Base-by-base conservation (phyloP, 2,113 vertebrate species). In the Misgurnus anguillicaudatus region DNA sequence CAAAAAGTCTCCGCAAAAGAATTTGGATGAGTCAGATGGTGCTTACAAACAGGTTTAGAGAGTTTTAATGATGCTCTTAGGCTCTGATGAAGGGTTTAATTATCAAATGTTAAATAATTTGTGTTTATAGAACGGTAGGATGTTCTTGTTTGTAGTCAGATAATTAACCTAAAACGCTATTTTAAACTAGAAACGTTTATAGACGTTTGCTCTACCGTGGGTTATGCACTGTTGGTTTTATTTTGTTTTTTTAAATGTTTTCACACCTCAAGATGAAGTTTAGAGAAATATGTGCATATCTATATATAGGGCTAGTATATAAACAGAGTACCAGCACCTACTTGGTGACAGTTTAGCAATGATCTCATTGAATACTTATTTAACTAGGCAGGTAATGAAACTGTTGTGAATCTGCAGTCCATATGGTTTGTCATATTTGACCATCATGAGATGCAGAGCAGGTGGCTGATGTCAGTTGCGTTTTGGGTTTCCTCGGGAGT, bases 371-470 rank as follows among this genome's bases (percentile, higher is more conserved):
- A 8, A 57, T 19, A 55, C 51, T 55, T 17, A 1, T 6, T 8
- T 57, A 19, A 57, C 53, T n/a, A 19, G 17, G 53, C n/a, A 57
- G n/a, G 1, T 57, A 19, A 57, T 57, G 5, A 36, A 21, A 38
- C 36, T 68, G 16, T 60, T 47, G 36, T 53, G 41, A 21, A 68
- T 41, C 6, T 64, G 14, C 2, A 19, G 42, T 55, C 64, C 60
- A 72, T 77, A 63, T 77, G 68, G 47, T 55, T 71, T 72, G 53
- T 71, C 74, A 60, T 39, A n/a, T 69, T 39, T 63, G 42, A 14
- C 14, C 48, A 42, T 53, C 36, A 67, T 17, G 42, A 36, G 21
- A 42, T 68, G 24, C 73, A 2, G 17, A 70, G 58, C 71, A 75
- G 58, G 64, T 71, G 45, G 21, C 17, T 55, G 63, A 58, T 42